Base-by-base conservation (phyloP, 2,797 vertebrate species). In the Clarias pachynema region DNA sequence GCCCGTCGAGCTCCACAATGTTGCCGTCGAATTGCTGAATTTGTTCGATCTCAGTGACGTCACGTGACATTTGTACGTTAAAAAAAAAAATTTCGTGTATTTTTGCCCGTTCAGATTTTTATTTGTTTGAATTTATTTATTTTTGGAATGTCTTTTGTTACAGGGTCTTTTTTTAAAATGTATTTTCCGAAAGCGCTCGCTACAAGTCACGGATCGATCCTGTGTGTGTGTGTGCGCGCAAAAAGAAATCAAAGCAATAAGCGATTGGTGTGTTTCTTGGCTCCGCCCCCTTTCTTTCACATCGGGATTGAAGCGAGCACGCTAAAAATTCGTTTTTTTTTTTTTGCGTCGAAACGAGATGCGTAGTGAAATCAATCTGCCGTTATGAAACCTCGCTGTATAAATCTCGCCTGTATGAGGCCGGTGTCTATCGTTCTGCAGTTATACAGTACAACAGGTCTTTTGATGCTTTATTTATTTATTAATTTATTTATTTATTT, bases 211-310 rank as follows among this genome's bases (percentile, higher is more conserved):
- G 85, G 91, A 53, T 92, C 88, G 91, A 91, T 91, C 79, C 87
- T 86, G 90, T 93, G 94, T 93, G 49, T 53, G 44, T 49, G 37
- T 40, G 40, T 44, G 44, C 44, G 44, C 44, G 94, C 93, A 95
- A 95, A 94, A 94, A 90, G 91, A 93, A 91, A 94, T 93, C 90
- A 92, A 94, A 96, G 95, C 95, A 96, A 96, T 96, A 96, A 96
- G 90, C 93, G 90, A 94, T 88, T 89, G 90, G 90, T 92, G 91
- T 91, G 90, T 93, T 87, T 93, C 86, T 91, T 90, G 86, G 88
- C 92, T 91, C 92, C 88, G 89, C 89, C 91, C 88, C 89, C 6
- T 37, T 22, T 2, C 24, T 10, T 20, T 88, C 89, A 89, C 84
- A 86, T 87, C 84, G 89, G 87, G 90, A 91, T 92, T 66, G 69